Evolutionary conservation across 64 coral and sea anemone species (phyloP).

Genomic region (Platygyra sinensis): DNA sequence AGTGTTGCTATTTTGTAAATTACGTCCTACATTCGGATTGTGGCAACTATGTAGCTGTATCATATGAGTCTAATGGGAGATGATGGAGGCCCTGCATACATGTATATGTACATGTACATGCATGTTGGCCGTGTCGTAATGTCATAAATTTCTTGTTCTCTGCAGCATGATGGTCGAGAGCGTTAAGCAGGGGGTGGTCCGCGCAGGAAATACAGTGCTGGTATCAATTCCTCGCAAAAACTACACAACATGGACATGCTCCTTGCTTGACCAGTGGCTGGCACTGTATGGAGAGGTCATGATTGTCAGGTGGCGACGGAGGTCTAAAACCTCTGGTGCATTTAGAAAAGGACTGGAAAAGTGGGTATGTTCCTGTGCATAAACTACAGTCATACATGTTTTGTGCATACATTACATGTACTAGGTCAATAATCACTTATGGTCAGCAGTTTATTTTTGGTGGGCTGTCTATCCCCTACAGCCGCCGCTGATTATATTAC

Average conservation of each 20-base stretch:
- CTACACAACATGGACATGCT: constrained; percentile 70
- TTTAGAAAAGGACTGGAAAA: constrained; percentile 86
- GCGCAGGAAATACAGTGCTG: constrained; percentile 71
- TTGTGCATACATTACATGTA: too few species aligned
- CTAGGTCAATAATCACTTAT: too few species aligned
- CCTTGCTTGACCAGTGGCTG: constrained; percentile 93
- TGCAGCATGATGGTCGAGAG: constrained; percentile 92
- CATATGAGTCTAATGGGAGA: too few species aligned
- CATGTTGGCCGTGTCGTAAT: too few species aligned
- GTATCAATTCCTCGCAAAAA: constrained; percentile 68
- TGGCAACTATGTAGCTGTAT: too few species aligned
- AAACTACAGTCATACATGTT: not conserved
- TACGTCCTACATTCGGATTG: too few species aligned
- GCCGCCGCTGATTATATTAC: too few species aligned
- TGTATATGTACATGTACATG: not conserved
- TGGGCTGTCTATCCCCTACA: too few species aligned
- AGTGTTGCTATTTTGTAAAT: too few species aligned
- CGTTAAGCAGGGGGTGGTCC: constrained; percentile 96
- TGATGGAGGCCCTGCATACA: too few species aligned
- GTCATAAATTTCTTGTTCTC: too few species aligned
- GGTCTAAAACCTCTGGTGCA: constrained; percentile 71
- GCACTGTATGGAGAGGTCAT: constrained; percentile 93
- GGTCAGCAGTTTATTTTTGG: too few species aligned
- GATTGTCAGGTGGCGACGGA: constrained; percentile 82
- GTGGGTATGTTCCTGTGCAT: constrained; percentile 55